Conservation (phyloP, 1,140 invertebrate genomes). For the Scaptodrosophila lebanonensis region DNA sequence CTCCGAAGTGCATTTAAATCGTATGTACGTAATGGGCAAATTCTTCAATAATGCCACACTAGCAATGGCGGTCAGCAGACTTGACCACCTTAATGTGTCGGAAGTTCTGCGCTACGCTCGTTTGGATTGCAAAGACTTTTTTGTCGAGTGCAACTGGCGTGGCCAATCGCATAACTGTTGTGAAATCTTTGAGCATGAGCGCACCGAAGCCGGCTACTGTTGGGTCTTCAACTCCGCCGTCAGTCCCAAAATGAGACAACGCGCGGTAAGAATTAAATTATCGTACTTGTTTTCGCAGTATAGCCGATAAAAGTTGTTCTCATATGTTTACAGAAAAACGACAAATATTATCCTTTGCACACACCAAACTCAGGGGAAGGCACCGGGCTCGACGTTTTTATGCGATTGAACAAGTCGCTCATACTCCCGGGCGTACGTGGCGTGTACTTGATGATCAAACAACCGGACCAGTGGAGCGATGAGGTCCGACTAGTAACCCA, state of each 20-base stretch:
- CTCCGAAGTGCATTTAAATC: constrained; percentile 30
- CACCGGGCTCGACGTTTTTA: constrained; percentile 37
- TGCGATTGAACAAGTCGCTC: constrained; percentile 35
- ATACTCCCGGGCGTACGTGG: constrained; percentile 21
- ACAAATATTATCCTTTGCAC: constrained; percentile 53
- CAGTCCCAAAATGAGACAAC: constrained; percentile 11
- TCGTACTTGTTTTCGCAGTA: not conserved
- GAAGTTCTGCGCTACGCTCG: constrained; percentile 29
- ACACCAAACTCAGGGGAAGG: constrained; percentile 45
- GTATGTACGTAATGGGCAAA: constrained; percentile 16
- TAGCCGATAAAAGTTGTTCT: too few relatives aligned
- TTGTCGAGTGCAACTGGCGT: constrained; percentile 46
- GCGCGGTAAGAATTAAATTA: constrained; percentile 18
- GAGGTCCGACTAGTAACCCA: constrained; percentile 25
- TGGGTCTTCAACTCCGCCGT: constrained; percentile 57
- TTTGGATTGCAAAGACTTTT: constrained; percentile 39
- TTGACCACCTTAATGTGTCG: constrained; percentile 43
- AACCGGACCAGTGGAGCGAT: constrained; percentile 57
- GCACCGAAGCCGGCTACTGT: constrained; percentile 60
- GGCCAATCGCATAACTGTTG: constrained; percentile 46
- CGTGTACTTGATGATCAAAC: constrained; percentile 58
- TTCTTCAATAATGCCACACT: constrained; percentile 42
- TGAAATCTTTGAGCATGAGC: constrained; percentile 53
- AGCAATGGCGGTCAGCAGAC: not conserved
- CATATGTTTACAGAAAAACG: constrained; percentile 20